phyloP scores from a whole-genome alignment of 2,888 invertebrate genomes.

The Sialis fuliginosa region DNA sequence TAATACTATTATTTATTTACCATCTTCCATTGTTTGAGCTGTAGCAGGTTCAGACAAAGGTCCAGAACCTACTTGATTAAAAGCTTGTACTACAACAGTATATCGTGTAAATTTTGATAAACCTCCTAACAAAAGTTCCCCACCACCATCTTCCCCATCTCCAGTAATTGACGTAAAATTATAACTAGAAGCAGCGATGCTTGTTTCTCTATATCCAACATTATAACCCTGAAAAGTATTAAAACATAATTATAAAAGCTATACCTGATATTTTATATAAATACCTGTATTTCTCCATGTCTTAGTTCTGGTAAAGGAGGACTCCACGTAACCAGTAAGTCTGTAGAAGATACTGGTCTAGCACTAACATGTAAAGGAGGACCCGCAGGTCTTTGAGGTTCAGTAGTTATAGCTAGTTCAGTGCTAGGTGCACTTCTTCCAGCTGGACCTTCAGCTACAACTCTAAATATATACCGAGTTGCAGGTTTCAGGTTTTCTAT shows the following conservation, averaged over 20 bases:
- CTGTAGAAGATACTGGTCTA: slow-evolving; percentile 52
- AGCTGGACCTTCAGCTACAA: slow-evolving; percentile 57
- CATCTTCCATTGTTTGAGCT: slow-evolving; percentile 57
- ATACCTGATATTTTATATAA: background rate
- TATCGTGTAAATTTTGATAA: slow-evolving; percentile 48
- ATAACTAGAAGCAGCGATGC: slow-evolving; percentile 32
- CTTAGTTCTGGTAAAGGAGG: slow-evolving; percentile 49
- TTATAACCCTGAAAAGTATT: slow-evolving; percentile 40
- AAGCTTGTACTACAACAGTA: slow-evolving; percentile 51
- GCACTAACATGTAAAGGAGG: slow-evolving; percentile 48
- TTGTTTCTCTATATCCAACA: slow-evolving; percentile 42
- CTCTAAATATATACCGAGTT: slow-evolving; percentile 48
- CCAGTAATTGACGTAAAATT: slow-evolving; percentile 51
- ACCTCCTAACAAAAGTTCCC: slow-evolving; percentile 42
- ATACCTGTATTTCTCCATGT: slow-evolving; percentile 44
- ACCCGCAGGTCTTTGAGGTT: slow-evolving; percentile 53
- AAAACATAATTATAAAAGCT: background rate
- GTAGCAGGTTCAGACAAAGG: slow-evolving; percentile 48
- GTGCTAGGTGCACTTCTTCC: slow-evolving; percentile 49
- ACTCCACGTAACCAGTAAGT: slow-evolving; percentile 54
- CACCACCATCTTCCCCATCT: slow-evolving; percentile 48
- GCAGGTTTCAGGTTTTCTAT: slow-evolving; percentile 54
- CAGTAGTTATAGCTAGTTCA: slow-evolving; percentile 43
- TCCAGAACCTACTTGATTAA: slow-evolving; percentile 56
- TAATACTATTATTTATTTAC: slow-evolving; percentile 21